Conservation (phyloP, 2,113 vertebrate genomes). For the Aepyceros melampus region DNA sequence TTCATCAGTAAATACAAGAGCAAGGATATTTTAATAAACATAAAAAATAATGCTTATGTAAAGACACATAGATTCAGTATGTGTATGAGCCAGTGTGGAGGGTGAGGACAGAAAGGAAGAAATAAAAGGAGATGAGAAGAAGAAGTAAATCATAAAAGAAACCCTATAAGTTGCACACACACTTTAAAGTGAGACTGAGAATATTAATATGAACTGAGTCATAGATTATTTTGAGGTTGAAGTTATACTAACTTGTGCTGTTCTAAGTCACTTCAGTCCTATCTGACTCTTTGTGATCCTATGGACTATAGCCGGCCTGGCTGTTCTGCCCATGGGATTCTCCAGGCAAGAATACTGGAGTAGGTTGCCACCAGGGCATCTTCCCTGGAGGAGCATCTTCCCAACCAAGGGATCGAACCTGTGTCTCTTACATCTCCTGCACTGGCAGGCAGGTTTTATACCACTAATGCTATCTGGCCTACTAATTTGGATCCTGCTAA, state of each 20-base stretch:
- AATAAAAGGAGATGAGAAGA: background rate
- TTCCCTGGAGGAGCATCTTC: background rate
- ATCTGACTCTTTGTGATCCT: background rate
- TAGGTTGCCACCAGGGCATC: background rate
- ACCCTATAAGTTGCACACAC: background rate
- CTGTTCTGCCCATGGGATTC: background rate
- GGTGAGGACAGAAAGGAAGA: background rate
- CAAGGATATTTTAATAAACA: background rate
- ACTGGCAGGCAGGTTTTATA: background rate
- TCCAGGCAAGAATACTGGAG: background rate
- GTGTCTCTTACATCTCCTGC: background rate
- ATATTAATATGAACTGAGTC: background rate
- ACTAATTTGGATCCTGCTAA: background rate
- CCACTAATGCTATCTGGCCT: background rate
- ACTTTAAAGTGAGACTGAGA: background rate
- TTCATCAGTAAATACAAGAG: background rate
- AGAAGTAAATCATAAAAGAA: background rate
- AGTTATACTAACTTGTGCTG: background rate
- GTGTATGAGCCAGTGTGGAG: background rate
- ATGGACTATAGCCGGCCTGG: background rate
- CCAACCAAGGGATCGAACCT: background rate
- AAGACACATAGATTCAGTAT: background rate
- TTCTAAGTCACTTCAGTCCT: background rate
- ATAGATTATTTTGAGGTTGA: background rate
- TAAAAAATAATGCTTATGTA: background rate